Evolutionary conservation across 2,888 invertebrate species (phyloP).

Genomic region (Tetragonisca angustula): DNA sequence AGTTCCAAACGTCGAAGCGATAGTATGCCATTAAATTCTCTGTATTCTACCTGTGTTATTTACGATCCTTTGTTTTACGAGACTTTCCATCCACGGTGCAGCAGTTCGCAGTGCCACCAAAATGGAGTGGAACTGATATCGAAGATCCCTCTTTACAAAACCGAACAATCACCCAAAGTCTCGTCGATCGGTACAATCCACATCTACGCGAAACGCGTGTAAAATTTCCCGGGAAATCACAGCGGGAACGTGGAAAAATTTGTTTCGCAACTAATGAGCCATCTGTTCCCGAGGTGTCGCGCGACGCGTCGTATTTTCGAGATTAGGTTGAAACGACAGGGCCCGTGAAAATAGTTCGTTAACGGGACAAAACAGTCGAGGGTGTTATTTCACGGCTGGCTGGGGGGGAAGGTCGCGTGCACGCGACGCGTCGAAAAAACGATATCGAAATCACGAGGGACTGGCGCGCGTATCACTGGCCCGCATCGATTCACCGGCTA

Average conservation of each 20-base stretch:
- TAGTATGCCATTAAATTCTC: background rate
- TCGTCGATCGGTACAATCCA: background rate
- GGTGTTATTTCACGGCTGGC: constrained; percentile 21
- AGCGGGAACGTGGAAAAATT: background rate
- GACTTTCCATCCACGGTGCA: background rate
- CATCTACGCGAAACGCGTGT: background rate
- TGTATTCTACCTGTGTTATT: background rate
- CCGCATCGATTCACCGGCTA: constrained; percentile 51
- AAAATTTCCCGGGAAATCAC: background rate
- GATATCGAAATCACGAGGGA: constrained; percentile 50
- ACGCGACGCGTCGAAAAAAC: constrained; percentile 10
- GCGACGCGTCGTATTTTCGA: constrained; percentile 6
- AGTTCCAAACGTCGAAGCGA: background rate
- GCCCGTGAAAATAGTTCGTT: constrained; percentile 48
- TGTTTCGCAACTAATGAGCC: constrained; percentile 13
- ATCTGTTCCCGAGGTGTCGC: background rate
- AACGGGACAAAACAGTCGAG: constrained; percentile 17
- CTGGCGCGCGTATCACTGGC: constrained; percentile 17
- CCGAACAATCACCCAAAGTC: background rate
- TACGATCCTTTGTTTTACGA: background rate
- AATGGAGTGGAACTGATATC: background rate
- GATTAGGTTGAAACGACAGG: background rate
- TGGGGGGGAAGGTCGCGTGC: too few relatives aligned
- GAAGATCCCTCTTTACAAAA: background rate
- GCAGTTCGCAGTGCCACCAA: background rate